These are phyloP conservation scores for Indicator maculatus DNA, from an alignment of 2,113 vertebrate genomes.

Conservation along the genomic window DNA sequence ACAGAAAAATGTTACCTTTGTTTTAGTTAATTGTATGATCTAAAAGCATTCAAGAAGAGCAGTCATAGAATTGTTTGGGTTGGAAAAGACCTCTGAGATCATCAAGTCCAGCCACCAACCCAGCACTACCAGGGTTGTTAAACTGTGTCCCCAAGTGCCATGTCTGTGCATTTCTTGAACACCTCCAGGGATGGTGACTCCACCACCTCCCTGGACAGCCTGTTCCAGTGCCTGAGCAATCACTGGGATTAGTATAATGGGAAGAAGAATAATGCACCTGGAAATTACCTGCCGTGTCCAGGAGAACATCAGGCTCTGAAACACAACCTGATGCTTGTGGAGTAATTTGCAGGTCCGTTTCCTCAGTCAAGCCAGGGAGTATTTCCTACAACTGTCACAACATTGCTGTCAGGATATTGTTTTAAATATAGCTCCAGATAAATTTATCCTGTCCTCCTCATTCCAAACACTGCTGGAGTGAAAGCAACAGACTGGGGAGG, in stretches of 20 bases:
- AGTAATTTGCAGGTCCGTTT: not conserved
- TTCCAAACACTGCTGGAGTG: not conserved
- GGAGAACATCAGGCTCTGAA: not conserved
- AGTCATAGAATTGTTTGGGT: too few species aligned
- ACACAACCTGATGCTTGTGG: not conserved
- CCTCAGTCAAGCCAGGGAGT: not conserved
- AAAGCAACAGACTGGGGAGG: not conserved
- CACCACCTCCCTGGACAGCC: too few species aligned
- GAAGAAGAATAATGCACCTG: not conserved
- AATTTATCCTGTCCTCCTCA: conserved; percentile 16
- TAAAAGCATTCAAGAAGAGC: not conserved
- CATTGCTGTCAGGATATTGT: not conserved
- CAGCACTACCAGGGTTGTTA: too few species aligned
- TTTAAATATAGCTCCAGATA: not conserved
- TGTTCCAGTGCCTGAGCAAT: too few species aligned
- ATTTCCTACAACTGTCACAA: not conserved
- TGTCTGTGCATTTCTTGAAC: too few species aligned
- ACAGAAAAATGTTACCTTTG: not conserved
- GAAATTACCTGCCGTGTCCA: not conserved
- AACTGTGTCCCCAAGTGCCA: too few species aligned
- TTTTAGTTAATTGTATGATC: not conserved
- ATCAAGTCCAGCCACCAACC: too few species aligned
- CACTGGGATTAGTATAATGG: not conserved
- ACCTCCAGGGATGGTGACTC: too few species aligned
- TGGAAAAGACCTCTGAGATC: too few species aligned